Percentiles rank a stretch among this genome's conserved stretches.
Conservation (phyloP, 92 coral and sea anemone species). For the Porites lobata region DNA sequence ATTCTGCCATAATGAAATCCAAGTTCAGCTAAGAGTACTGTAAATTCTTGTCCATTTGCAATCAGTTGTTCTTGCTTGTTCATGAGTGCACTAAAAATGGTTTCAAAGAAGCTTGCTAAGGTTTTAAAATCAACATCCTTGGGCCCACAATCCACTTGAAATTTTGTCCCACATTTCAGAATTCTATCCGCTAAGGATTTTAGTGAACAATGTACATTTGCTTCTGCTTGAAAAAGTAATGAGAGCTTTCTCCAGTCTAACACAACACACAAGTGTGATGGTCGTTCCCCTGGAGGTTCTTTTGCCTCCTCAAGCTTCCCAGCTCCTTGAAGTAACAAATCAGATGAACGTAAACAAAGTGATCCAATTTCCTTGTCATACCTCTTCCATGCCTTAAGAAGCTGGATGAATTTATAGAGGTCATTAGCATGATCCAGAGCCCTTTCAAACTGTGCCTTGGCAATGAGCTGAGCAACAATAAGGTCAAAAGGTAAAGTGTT, state of each 20-base stretch:
- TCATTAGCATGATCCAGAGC: constrained; percentile 69
- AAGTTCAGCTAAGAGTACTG: constrained; percentile 63
- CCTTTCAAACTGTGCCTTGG: constrained; percentile 54
- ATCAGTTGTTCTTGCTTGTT: constrained; percentile 18
- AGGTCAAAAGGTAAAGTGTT: constrained; percentile 69
- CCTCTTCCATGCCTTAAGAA: constrained; percentile 56
- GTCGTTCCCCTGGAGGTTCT: background rate
- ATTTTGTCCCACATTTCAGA: constrained; percentile 75
- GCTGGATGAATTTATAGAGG: constrained; percentile 69
- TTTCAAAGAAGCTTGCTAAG: constrained; percentile 53
- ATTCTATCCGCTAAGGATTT: constrained; percentile 71
- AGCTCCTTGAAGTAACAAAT: constrained; percentile 77
- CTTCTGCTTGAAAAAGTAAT: constrained; percentile 68
- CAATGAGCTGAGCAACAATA: constrained; percentile 69
- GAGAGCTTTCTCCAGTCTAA: constrained; percentile 73
- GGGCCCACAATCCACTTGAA: constrained; percentile 74
- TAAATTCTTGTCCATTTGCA: constrained; percentile 22
- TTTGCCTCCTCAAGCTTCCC: constrained; percentile 59
- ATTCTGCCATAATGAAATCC: constrained; percentile 79
- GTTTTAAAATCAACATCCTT: constrained; percentile 27
- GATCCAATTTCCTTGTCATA: constrained; percentile 60
- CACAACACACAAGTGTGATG: constrained; percentile 30
- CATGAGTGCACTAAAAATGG: constrained; percentile 40
- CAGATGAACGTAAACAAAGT: constrained; percentile 69
- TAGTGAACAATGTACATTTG: constrained; percentile 52